Percentiles rank a stretch among this genome's conserved stretches.
Conservation (phyloP, 2,113 vertebrate genomes). For the Uropsilus gracilis region DNA sequence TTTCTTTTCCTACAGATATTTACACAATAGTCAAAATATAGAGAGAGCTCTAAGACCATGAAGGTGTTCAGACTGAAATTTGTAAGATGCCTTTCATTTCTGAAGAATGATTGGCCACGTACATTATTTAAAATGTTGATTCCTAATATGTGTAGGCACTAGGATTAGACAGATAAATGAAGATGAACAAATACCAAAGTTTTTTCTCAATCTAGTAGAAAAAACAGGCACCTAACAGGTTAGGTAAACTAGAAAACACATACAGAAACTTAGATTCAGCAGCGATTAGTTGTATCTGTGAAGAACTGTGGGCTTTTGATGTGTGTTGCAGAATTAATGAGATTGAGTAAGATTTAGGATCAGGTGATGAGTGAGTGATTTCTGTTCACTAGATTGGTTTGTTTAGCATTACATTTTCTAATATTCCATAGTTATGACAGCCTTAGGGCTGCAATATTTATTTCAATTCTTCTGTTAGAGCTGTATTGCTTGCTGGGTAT, state of each 20-base stretch:
- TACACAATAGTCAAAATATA: not conserved
- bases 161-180: not conserved
- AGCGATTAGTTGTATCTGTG: slow-evolving; percentile 48
- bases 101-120: not conserved
- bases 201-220: not conserved
- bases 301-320: not conserved
- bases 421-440: not conserved
- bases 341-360: not conserved
- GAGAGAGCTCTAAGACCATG: not conserved
- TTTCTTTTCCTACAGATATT: not conserved
- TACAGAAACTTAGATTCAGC: not conserved
- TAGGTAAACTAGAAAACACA: not conserved
- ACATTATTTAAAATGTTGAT: not conserved
- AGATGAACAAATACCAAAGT: not conserved
- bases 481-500: slow-evolving; percentile 8
- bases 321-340: slow-evolving; percentile 20
- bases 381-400: slow-evolving; percentile 7
- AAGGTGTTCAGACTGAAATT: not conserved
- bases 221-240: not conserved
- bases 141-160: not conserved
- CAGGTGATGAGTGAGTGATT: not conserved
- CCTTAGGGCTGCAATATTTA: not conserved
- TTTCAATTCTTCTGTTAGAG: slow-evolving; percentile 22
- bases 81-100: not conserved
- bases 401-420: not conserved